Conservation (phyloP, 2,113 vertebrate genomes). For the Dasyurus viverrinus region DNA sequence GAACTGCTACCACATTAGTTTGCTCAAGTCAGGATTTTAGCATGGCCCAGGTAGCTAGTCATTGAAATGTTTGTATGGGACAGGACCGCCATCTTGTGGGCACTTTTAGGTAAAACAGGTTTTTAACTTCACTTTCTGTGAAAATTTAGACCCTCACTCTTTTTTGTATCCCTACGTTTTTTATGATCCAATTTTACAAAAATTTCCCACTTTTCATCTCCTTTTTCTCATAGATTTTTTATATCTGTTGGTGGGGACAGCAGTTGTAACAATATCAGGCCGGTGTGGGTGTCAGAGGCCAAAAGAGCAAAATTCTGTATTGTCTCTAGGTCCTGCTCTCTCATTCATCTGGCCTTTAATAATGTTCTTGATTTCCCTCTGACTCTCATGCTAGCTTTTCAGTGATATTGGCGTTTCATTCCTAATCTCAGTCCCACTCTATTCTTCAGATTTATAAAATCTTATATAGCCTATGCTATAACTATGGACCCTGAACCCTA, state of each 20-base stretch:
- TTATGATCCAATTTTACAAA: not conserved
- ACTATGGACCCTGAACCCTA: not conserved
- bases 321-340: not conserved
- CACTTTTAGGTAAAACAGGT: not conserved
- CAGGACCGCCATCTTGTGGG: not conserved
- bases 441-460: not conserved
- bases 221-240: not conserved
- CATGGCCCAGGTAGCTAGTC: accelerated
- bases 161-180: not conserved
- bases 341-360: not conserved
- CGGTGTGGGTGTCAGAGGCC: not conserved
- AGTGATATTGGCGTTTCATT: not conserved
- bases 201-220: not conserved
- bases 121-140: not conserved
- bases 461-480: not conserved
- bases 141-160: not conserved
- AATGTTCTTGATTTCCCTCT: not conserved
- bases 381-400: not conserved
- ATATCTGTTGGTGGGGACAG: not conserved
- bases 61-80: not conserved
- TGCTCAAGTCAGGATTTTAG: not conserved
- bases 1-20: not conserved
- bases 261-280: not conserved
- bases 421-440: not conserved
- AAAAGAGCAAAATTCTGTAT: not conserved